Evolutionary conservation across 2,113 vertebrate species (phyloP).

Genomic region (Sminthopsis crassicaudata): DNA sequence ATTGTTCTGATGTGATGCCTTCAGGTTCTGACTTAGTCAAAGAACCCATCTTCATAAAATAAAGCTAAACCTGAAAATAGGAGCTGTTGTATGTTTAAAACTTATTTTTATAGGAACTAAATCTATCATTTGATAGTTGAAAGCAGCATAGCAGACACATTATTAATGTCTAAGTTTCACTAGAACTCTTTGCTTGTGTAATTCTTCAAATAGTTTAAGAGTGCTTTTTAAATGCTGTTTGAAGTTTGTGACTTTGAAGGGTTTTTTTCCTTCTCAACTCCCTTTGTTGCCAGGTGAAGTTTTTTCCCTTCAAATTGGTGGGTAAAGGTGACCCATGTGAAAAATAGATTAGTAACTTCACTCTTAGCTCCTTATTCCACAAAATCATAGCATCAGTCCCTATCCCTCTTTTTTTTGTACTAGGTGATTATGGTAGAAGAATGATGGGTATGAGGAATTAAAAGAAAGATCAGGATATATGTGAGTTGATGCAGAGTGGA

Average conservation of each 20-base stretch:
- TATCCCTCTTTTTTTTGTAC: too few species aligned
- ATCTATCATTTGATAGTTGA: slow-evolving; percentile 13
- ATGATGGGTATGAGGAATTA: too few species aligned
- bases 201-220: neutral
- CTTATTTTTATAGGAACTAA: slow-evolving; percentile 6
- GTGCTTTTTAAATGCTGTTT: slow-evolving; percentile 34
- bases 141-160: neutral
- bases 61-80: slow-evolving; percentile 6
- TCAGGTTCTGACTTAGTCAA: neutral
- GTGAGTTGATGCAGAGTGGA: too few species aligned
- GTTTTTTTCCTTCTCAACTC: neutral
- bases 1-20: neutral
- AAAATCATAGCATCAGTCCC: too few species aligned
- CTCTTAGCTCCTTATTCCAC: too few species aligned
- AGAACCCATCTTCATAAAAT: neutral
- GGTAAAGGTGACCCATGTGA: neutral
- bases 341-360: too few species aligned
- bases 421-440: too few species aligned
- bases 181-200: neutral
- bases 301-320: neutral
- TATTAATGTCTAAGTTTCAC: slow-evolving; percentile 1
- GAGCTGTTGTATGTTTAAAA: slow-evolving; percentile 17
- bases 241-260: slow-evolving; percentile 28
- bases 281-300: neutral
- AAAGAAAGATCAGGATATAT: too few species aligned